Evolutionary conservation across 2,113 vertebrate species (phyloP).

Genomic region (Struthio camelus): DNA sequence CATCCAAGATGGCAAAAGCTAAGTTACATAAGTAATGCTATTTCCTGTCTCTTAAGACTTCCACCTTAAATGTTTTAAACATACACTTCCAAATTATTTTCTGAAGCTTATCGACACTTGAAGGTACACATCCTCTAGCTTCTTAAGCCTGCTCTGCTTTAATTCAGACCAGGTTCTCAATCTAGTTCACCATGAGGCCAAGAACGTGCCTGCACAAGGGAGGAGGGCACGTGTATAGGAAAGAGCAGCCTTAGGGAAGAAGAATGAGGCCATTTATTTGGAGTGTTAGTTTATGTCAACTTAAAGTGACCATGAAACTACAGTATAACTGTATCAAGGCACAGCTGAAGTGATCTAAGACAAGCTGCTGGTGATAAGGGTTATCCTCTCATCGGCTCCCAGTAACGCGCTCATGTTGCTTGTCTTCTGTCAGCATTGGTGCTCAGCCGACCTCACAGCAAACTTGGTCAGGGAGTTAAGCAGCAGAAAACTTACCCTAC

Average conservation of each 20-base stretch:
- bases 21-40: background rate
- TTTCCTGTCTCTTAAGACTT: background rate
- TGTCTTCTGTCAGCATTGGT: background rate
- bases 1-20: background rate
- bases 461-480: background rate
- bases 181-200: background rate
- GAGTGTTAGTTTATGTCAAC: background rate
- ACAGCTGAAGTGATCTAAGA: background rate
- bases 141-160: background rate
- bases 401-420: background rate
- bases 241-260: background rate
- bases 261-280: background rate
- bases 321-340: background rate
- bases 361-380: background rate
- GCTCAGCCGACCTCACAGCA: background rate
- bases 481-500: background rate
- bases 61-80: background rate
- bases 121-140: background rate
- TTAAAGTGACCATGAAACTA: background rate
- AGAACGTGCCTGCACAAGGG: rapidly evolving
- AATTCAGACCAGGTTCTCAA: background rate
- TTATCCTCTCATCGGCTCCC: background rate
- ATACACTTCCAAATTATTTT: background rate
- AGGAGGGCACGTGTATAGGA: background rate
- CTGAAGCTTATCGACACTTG: background rate